Evolutionary conservation across 1,140 invertebrate genomes (phyloP).

Genomic region (Platorchestia sp.): DNA sequence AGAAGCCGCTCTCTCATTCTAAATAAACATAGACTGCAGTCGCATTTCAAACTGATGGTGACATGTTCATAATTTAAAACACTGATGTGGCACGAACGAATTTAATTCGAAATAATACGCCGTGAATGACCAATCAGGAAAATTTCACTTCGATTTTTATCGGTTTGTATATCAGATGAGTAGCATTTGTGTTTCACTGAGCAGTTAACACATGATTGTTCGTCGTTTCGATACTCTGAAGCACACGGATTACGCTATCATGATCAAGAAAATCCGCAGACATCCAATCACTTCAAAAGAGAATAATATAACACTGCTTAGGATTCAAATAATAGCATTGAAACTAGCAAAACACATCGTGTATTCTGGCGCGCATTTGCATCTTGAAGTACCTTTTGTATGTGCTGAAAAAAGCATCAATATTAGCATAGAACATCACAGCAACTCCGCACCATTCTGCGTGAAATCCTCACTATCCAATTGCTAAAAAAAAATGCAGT

Average conservation of each 20-base stretch:
- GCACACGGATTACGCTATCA: not conserved
- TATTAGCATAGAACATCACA: too few relatives aligned
- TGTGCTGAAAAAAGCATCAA: not conserved
- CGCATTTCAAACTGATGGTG: not conserved
- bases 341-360: not conserved
- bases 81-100: not conserved
- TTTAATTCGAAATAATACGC: not conserved
- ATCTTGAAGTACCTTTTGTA: not conserved
- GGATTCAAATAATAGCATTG: too few relatives aligned
- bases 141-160: not conserved
- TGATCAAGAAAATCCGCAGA: not conserved
- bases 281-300: not conserved
- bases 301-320: too few relatives aligned
- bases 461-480: not conserved
- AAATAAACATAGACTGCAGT: not conserved
- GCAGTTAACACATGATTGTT: not conserved
- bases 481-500: too few relatives aligned
- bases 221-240: not conserved
- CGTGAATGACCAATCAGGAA: too few relatives aligned
- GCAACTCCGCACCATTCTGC: too few relatives aligned
- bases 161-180: not conserved
- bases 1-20: not conserved
- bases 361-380: not conserved
- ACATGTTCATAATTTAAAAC: not conserved
- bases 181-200: too few relatives aligned